Base-by-base conservation (phyloP, 2,888 invertebrate genomes). In the Eupithecia centaureata region DNA sequence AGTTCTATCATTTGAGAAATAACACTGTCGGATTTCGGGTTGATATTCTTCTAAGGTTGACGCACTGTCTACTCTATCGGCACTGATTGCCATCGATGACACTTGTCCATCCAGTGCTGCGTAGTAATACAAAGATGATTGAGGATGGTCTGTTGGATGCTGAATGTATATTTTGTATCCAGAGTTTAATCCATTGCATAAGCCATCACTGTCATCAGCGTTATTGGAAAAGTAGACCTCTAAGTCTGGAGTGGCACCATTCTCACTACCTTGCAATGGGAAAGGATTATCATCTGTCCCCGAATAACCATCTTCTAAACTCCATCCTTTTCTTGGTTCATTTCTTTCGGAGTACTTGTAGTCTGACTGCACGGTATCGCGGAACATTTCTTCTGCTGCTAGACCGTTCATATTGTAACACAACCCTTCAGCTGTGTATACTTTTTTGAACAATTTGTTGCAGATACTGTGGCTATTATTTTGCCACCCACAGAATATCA, bases 141-240 rank as follows among this genome's bases (percentile, higher is more conserved):
- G 83, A 0, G 87, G 86, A n/a, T 80, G 63, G 56, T 86, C 86
- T 1, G 81, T 76, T 0, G 88, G 87, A 61, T 88, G 84, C 1
- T 87, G 86, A 1, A 87, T 63, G 56, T 79, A 88, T 10, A 88
- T 79, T 85, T 87, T 63, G 1, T 79, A 77, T 32, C 10, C 42
- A 61, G 65, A 57, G 79, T 80, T 5, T n/a, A 56, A 0, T 3
- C 54, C 54, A 28, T 56, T 56, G n/a, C 54, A 56, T 18, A 56
- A 56, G 18, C 59, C 61, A 61, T 85, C 84, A 1, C 68, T 68
- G 0, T 80, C 73, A 0, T 8, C 1, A 0, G 33, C 10, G 3
- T 33, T 25, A 28, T 78, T 74, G 18, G 8, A 25, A 1, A 86
- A 52, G 5, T 73, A 13, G 5, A 86, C 58, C 30, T 75, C 56